Conservation (phyloP, 2,113 vertebrate species). For the Ammospiza caudacuta region DNA sequence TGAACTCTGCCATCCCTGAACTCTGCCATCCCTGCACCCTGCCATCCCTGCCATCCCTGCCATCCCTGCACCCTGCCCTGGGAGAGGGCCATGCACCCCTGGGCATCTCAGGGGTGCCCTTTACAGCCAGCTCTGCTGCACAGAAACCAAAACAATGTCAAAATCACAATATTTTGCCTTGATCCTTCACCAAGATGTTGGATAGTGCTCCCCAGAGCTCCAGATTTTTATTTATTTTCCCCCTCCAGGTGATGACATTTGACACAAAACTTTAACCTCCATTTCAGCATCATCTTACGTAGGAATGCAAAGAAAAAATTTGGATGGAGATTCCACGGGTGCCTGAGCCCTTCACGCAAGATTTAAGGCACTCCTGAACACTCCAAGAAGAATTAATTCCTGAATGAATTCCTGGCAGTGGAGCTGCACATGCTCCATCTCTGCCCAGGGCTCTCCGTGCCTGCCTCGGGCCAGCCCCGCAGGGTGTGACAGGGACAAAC, state of each 20-base stretch:
- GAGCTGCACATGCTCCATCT: neutral
- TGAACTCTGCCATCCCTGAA: no score
- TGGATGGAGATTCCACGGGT: neutral
- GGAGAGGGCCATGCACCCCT: neutral
- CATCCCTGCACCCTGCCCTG: rapidly evolving
- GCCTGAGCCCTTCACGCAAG: neutral
- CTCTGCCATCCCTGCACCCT: neutral
- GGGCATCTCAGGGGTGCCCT: neutral
- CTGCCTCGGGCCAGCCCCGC: neutral
- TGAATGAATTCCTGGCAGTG: no score
- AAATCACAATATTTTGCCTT: neutral
- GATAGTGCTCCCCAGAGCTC: rapidly evolving
- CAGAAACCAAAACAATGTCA: neutral
- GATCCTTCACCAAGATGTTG: neutral
- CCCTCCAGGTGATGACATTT: no score
- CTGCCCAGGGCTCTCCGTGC: neutral
- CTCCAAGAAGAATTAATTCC: neutral
- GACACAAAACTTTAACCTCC: neutral
- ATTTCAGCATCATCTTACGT: neutral
- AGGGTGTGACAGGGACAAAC: neutral
- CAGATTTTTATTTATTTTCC: neutral
- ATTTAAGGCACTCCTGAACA: neutral
- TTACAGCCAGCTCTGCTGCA: neutral
- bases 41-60: neutral
- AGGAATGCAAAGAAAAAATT: neutral